Evolutionary conservation across 2,797 vertebrate species (phyloP).

Genomic region (Hydrolagus colliei): DNA sequence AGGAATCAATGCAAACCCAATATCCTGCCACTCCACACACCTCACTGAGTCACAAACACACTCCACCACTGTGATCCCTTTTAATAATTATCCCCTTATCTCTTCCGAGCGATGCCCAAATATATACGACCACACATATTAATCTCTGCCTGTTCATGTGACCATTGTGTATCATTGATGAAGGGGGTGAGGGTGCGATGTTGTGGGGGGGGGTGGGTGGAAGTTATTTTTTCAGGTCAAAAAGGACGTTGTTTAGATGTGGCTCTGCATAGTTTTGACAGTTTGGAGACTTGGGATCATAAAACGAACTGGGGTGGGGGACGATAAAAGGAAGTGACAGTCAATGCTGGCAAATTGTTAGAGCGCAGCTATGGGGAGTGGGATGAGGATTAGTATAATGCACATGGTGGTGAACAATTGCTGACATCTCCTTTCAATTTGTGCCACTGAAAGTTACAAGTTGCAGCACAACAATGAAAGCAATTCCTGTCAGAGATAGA

Average conservation of each 20-base stretch:
- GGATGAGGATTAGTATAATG: conserved; percentile 34
- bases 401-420: conserved; percentile 36
- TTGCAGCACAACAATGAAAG: conserved; percentile 35
- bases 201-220: not conserved
- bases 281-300: conserved; percentile 35
- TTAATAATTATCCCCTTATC: not conserved
- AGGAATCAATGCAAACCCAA: not conserved
- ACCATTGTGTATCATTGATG: not conserved
- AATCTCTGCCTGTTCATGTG: not conserved
- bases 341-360: conserved; percentile 36
- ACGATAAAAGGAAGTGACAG: conserved; percentile 32
- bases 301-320: conserved; percentile 32
- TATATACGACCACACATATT: not conserved
- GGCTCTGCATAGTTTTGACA: conserved; percentile 34
- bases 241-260: conserved; percentile 35
- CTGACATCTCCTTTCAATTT: conserved; percentile 39
- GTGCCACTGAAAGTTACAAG: conserved; percentile 38
- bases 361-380: conserved; percentile 40
- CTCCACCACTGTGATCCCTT: no score
- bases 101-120: not conserved
- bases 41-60: not conserved
- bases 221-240: conserved; percentile 33
- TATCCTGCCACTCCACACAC: not conserved
- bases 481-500: conserved; percentile 27
- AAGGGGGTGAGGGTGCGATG: not conserved